phyloP scores from a whole-genome alignment of 2,797 vertebrate species.

The Moxostoma hubbsi region DNA sequence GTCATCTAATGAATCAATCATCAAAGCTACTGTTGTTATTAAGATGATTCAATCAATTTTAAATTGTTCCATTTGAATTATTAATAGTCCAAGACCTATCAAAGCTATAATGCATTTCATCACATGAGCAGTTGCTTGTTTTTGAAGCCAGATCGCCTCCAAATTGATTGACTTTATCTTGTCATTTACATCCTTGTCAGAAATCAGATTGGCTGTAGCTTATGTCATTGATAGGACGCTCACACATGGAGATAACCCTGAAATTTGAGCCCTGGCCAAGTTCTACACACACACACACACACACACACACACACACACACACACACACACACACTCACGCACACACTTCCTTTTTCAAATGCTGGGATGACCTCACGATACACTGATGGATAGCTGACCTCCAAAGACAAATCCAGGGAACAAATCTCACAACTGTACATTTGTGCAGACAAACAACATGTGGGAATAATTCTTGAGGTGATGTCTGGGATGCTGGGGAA shows the following conservation, averaged over 20 bases:
- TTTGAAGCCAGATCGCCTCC: no score
- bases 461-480: conserved; percentile 16
- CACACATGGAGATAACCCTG: conserved; percentile 46
- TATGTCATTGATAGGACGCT: conserved; percentile 8
- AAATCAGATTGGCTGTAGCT: conserved; percentile 43
- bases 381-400: conserved; percentile 40
- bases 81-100: no score
- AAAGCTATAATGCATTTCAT: no score
- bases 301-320: no score
- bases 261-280: conserved; percentile 66
- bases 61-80: no score
- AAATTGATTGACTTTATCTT: no score
- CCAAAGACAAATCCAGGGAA: conserved; percentile 7
- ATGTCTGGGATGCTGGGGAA: no score
- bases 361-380: conserved; percentile 5
- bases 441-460: conserved; percentile 29
- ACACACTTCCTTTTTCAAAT: not conserved
- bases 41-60: no score
- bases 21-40: no score
- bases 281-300: not conserved
- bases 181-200: not conserved
- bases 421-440: not conserved
- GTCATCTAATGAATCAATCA: no score
- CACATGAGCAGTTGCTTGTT: no score
- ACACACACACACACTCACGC: not conserved